Evolutionary conservation across 2,888 invertebrate genomes (phyloP), one percentile per base, ranked within the genome.

Genomic region (Penaeus monodon): DNA sequence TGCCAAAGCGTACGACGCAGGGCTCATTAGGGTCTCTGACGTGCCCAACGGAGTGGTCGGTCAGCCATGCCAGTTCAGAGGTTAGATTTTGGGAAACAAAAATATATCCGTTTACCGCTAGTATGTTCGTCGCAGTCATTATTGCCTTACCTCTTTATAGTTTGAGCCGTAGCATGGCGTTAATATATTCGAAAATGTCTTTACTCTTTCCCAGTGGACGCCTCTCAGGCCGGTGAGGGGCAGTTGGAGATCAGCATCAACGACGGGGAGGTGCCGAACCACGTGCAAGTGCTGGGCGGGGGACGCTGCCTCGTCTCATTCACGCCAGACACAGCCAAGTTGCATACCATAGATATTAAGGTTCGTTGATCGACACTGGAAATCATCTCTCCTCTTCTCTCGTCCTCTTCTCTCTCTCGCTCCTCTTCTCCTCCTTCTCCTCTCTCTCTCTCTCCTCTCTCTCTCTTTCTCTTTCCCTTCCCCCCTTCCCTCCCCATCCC

Each of bases 231-330:
- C 82, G 99, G 99, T 70, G 99, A 99, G 94, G 99, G 99, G 81
- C 99, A 99, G 93, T 94, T 99, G 91, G 99, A 99, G 94, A 99
- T 99, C 92, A 98, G 98, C 91, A 98, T 99, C 92, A 99, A 99
- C 93, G 98, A 98, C 93, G 99, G 99, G 91, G 97, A 98, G 94
- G 98, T 99, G 89, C 99, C 99, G 79, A 99, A 99, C 94, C 98
- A 98, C 93, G 99, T 99, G 44, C 93, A 95, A 93, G 98, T 98
- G 84, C 97, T 99, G 27, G 98, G 98, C 63, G 98, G 98, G 79
- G 99, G 98, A 81, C 95, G 97, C 90, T 98, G 98, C 92, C 94
- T 98, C 79, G 98, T 98, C 64, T 97, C 97, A 90, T 98, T 98
- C 93, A 97, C 97, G 33, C 98, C 98, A 70, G 97, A 98, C 92